Evolutionary conservation across 2,888 invertebrate species (phyloP).

Genomic region (Brachyptera risi): DNA sequence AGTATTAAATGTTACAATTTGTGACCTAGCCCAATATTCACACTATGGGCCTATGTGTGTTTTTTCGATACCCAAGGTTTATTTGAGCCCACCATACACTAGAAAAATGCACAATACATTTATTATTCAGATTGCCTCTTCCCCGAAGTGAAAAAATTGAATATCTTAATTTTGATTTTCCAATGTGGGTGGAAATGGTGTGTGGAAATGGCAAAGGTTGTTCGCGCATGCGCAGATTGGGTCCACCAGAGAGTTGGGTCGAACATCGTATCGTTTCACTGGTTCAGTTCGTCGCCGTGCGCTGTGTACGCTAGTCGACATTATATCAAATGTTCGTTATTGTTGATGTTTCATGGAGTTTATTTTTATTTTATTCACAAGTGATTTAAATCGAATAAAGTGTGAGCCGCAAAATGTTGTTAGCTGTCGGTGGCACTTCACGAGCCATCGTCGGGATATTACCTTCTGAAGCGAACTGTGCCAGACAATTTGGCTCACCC

Average conservation of each 20-base stretch:
- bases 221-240: neutral
- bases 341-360: no score
- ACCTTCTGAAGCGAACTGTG: slow-evolving; percentile 48
- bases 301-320: neutral
- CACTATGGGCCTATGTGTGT: no score
- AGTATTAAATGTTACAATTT: no score
- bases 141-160: no score
- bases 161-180: neutral
- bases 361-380: neutral
- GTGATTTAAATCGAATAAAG: no score
- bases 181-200: no score
- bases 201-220: neutral
- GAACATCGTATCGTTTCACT: neutral
- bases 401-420: slow-evolving; percentile 47
- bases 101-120: neutral
- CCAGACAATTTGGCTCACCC: slow-evolving; percentile 38
- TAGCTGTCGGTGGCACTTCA: slow-evolving; percentile 52
- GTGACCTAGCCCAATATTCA: no score
- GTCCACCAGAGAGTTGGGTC: neutral
- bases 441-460: slow-evolving; percentile 52
- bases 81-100: no score
- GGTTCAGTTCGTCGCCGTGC: neutral
- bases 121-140: neutral
- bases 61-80: no score
- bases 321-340: neutral